A percentile compares a stretch with the other conserved stretches of the same genome.
These are phyloP conservation scores for Argopecten irradians DNA, from an alignment of 1,140 invertebrate species.

Conservation along the genomic window DNA sequence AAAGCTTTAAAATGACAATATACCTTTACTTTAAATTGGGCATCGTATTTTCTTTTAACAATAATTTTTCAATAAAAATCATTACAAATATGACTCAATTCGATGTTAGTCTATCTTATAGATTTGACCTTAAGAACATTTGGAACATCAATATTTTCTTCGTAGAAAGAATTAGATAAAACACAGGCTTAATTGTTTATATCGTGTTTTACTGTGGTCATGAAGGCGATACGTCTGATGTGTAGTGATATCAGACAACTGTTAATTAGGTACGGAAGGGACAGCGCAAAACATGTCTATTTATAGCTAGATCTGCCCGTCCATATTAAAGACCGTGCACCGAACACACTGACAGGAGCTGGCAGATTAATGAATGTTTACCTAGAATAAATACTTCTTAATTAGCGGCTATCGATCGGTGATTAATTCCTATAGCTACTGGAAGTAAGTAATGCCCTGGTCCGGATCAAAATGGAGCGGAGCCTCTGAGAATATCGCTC, in stretches of 20 bases:
- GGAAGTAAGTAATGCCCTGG: background rate
- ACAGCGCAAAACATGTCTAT: background rate
- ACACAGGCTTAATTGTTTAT: background rate
- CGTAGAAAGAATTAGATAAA: background rate
- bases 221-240: background rate
- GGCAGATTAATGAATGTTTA: background rate
- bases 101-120: too few species aligned
- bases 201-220: background rate
- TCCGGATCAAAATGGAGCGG: background rate
- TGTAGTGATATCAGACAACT: background rate
- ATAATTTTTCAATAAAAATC: too few species aligned
- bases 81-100: too few species aligned
- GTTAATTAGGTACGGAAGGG: background rate
- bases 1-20: too few species aligned
- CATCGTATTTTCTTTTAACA: too few species aligned
- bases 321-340: slow-evolving; percentile 4
- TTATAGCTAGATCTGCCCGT: background rate
- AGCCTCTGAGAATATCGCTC: background rate
- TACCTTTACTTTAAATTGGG: too few species aligned
- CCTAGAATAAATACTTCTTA: slow-evolving; percentile 18
- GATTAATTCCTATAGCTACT: background rate
- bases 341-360: background rate
- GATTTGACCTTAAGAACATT: background rate
- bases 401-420: background rate
- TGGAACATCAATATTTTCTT: background rate